Base-by-base conservation (phyloP, 92 coral and sea anemone genomes). In the Muricea muricata region DNA sequence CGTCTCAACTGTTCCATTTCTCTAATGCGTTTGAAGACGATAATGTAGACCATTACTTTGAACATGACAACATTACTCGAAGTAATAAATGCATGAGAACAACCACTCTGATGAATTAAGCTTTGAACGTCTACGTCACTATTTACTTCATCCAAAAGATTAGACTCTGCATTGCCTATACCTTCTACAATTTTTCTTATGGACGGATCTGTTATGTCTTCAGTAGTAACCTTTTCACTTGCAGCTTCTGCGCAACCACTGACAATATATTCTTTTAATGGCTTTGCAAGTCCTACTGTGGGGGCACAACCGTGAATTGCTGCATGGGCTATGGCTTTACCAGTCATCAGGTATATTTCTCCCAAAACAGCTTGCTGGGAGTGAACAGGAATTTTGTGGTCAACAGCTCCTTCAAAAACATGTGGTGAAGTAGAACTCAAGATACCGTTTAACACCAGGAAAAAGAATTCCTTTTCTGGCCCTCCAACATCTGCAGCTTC, bases 281-380 rank as follows among this genome's bases (percentile, higher is more conserved):
- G 78, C 29, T 33, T 28, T 61, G 69, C 69, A 28, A 61, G 2
- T 3, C 69, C 75, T 12, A 69, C 75, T 12, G 75, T 69, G 35
- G 75, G 75, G 20, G 31, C 48, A 30, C 42, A 69, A 30, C 75
- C 75, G 34, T 69, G 75, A 24, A 69, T 69, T 23, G 46, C 42
- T 3, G 75, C 75, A 69, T 69, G 75, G 7, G 75, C 75, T 40
- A 69, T 69, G 14, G 33, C 78, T 47, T 72, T 72, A 28, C 54
- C 78, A 32, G 56, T 47, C 56, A 72, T 39, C 78, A 72, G 31
- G 9, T 30, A 69, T 20, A 40, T 30, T 69, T 69, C 75, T 69
- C 31, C 46, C 75, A 69, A 69, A 21, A 33, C 42, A 33, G 75
- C 75, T 33, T 69, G 75, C 23, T 69, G 75, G 41, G 78, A 72